phyloP scores from a whole-genome alignment of 2,113 vertebrate genomes.

The Benitochromis conjunctus region DNA sequence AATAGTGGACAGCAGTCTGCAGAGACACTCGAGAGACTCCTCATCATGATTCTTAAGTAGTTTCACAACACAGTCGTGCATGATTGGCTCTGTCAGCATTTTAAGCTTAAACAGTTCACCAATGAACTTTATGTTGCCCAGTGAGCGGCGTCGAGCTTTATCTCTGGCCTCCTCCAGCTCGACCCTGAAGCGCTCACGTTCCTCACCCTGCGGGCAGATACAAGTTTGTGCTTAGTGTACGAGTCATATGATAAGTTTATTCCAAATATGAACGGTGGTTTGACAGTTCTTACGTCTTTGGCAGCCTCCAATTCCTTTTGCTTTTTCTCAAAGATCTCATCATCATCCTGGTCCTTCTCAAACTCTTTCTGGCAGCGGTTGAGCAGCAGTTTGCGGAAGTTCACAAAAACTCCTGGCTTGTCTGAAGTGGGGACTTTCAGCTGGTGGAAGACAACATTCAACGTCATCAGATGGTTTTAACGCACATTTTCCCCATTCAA shows the following conservation, averaged over 20 bases:
- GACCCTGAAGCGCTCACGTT: conserved; percentile 85
- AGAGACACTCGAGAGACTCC: conserved; percentile 96
- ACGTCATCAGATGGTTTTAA: neutral
- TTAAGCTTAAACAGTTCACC: conserved; percentile 98
- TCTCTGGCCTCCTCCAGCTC: conserved; percentile 86
- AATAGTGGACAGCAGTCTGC: conserved; percentile 92
- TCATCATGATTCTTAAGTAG: conserved; percentile 97
- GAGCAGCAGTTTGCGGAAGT: conserved; percentile 94
- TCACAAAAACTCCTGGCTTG: conserved; percentile 88
- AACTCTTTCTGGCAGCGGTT: conserved; percentile 99
- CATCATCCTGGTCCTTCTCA: conserved; percentile 96
- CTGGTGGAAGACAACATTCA: conserved; percentile 59
- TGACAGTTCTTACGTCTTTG: conserved; percentile 70
- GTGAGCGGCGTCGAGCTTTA: conserved; percentile 86
- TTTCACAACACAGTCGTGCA: conserved; percentile 98
- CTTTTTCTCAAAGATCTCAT: conserved; percentile 93
- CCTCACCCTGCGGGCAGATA: conserved; percentile 70
- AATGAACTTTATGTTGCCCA: conserved; percentile 98
- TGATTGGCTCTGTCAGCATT: conserved; percentile 98
- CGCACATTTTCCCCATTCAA: neutral
- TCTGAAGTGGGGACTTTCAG: conserved; percentile 92
- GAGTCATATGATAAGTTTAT: neutral
- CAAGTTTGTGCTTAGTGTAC: neutral
- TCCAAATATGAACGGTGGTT: neutral
- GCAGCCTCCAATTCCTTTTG: conserved; percentile 93